phyloP scores from a whole-genome alignment of 2,888 invertebrate species.

The Oasisia sp. region DNA sequence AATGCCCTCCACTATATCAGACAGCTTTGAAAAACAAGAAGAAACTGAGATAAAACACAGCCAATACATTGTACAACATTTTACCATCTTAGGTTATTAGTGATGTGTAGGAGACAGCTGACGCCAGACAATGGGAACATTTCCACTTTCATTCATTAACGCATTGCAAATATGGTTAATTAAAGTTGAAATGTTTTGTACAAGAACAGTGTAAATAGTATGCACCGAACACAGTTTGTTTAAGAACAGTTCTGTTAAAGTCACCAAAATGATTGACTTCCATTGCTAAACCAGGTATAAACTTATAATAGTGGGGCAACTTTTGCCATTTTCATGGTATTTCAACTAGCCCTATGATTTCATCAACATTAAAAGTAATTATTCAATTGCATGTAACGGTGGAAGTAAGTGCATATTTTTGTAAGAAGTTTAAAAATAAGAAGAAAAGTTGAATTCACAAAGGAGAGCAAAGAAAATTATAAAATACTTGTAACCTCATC shows the following conservation, averaged over 20 bases:
- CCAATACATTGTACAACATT: neutral
- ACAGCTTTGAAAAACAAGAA: constrained; percentile 49
- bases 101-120: neutral
- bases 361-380: neutral
- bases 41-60: constrained; percentile 27
- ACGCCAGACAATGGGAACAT: neutral
- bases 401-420: neutral
- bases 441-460: neutral
- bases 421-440: neutral
- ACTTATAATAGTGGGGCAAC: neutral
- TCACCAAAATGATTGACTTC: neutral
- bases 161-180: too few relatives aligned
- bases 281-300: neutral
- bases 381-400: neutral
- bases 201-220: neutral
- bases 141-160: neutral
- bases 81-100: too few relatives aligned
- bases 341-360: neutral
- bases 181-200: too few relatives aligned
- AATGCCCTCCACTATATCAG: constrained; percentile 58
- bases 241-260: neutral
- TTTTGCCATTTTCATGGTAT: neutral
- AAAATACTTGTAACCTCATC: too few relatives aligned
- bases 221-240: neutral
- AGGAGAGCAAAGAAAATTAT: too few relatives aligned